A percentile compares a stretch with the other conserved stretches of the same genome.
Evolutionary conservation across 2,797 vertebrate species (phyloP).

Genomic region (Epinephelus coioides): DNA sequence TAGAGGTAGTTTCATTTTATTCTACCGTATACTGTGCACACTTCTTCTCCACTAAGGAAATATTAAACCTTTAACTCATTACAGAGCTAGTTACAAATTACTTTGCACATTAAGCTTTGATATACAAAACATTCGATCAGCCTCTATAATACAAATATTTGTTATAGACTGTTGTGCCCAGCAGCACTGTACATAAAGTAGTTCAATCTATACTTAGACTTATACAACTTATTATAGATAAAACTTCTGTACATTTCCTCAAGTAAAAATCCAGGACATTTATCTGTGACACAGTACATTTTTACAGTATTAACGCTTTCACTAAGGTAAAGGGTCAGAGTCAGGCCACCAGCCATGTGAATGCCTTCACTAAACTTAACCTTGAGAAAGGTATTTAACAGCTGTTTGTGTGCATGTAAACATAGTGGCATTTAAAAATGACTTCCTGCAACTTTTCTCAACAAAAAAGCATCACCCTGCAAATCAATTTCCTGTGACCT

Average conservation of each 20-base stretch:
- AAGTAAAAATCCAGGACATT: background rate
- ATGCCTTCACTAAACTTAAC: background rate
- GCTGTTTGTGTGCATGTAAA: background rate
- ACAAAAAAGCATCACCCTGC: background rate
- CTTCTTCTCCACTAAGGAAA: too few relatives aligned
- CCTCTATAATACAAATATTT: background rate
- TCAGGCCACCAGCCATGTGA: background rate
- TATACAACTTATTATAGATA: background rate
- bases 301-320: background rate
- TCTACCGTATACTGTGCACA: too few relatives aligned
- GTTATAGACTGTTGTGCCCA: background rate
- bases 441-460: constrained; percentile 3
- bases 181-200: background rate
- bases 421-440: background rate
- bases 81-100: too few relatives aligned
- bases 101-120: background rate
- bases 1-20: too few relatives aligned
- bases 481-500: constrained; percentile 28
- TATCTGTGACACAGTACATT: background rate
- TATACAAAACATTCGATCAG: background rate
- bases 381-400: constrained; percentile 3
- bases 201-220: background rate
- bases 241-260: background rate
- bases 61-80: too few relatives aligned
- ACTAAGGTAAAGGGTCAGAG: background rate